phyloP scores from a whole-genome alignment of 2,888 invertebrate genomes.

The Pecten maximus region DNA sequence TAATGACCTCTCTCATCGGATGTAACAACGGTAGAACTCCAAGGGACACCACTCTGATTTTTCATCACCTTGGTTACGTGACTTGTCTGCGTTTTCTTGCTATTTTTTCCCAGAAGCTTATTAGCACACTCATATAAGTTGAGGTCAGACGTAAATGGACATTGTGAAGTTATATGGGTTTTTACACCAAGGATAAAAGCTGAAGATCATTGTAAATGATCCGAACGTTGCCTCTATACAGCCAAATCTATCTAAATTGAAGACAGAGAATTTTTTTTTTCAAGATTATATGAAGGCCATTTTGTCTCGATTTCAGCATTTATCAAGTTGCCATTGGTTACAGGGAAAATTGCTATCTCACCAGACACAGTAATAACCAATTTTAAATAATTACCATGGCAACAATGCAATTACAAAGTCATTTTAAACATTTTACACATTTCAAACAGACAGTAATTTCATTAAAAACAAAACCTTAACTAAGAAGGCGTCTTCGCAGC shows the following conservation, averaged over 20 bases:
- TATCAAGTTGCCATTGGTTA: not conserved
- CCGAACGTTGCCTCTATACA: not conserved
- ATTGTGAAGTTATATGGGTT: not conserved
- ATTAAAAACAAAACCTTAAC: not conserved
- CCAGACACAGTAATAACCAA: not conserved
- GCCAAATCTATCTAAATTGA: not conserved
- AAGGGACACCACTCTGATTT: not conserved
- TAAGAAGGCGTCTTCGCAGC: not conserved
- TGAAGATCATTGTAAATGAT: not conserved
- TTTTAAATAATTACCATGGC: not conserved
- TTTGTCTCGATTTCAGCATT: not conserved
- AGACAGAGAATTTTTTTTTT: not conserved
- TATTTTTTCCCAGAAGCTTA: not conserved
- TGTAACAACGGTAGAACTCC: not conserved
- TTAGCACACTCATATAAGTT: not conserved
- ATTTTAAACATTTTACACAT: not conserved
- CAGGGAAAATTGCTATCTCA: not conserved
- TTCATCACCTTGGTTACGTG: not conserved
- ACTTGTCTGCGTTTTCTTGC: not conserved
- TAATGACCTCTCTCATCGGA: not conserved
- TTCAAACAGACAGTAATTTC: not conserved
- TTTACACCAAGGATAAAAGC: not conserved
- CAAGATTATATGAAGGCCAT: not conserved
- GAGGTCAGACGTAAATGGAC: not conserved
- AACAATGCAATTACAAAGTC: not conserved